Percentiles rank a stretch among this genome's conserved stretches.
phyloP scores from a whole-genome alignment of 37 sponge, comb jelly and placozoan species.

The Agelas oroides region DNA sequence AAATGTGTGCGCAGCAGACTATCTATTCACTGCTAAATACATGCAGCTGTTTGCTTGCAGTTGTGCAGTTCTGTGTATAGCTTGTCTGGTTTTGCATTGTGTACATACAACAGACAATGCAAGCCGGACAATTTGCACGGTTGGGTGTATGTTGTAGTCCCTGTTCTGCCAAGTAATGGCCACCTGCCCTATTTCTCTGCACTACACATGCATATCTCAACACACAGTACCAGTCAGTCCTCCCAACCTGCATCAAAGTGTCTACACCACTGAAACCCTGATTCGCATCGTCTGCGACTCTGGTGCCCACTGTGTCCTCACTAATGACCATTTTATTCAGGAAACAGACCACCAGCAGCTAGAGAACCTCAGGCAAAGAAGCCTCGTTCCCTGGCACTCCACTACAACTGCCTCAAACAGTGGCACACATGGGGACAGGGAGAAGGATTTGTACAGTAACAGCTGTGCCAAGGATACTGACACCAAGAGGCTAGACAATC shows the following conservation, averaged over 20 bases:
- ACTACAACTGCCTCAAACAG: no score
- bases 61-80: no score
- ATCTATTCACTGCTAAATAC: no score
- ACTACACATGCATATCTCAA: neutral
- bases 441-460: neutral
- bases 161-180: no score
- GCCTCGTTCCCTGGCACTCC: slow-evolving; percentile 21
- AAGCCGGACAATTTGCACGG: no score
- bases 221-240: slow-evolving; percentile 50
- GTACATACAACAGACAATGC: no score
- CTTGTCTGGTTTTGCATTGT: no score
- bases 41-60: no score
- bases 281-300: slow-evolving; percentile 19
- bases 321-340: neutral
- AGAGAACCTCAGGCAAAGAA: neutral
- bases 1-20: neutral
- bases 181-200: neutral
- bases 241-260: slow-evolving; percentile 7
- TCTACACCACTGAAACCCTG: slow-evolving; percentile 17
- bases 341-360: neutral
- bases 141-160: neutral
- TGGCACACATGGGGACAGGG: no score
- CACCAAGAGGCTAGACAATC: neutral
- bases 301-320: slow-evolving; percentile 20
- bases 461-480: neutral